Evolutionary conservation across 2,888 invertebrate genomes (phyloP), one percentile per base, ranked within the genome.

Genomic region (Drosophila bunnanda): DNA sequence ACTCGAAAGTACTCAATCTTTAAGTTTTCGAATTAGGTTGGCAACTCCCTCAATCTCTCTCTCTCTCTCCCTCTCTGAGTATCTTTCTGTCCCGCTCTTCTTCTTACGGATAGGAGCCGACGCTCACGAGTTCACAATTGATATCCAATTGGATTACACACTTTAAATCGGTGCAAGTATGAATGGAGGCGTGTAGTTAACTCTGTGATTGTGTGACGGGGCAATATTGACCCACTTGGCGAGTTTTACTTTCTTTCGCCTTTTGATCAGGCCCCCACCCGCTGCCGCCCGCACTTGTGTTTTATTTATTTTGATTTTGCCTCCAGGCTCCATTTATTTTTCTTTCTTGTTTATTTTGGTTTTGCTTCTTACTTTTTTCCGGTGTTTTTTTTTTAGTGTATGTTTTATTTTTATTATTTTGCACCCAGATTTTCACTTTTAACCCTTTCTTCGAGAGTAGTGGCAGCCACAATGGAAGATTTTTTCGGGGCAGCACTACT

Each of bases 231-330:
- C 83, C 83, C 83, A 83, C 80, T 83, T 83, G 83, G 61, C 83
- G 73, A 75, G 80, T 83, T 83, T 83, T 83, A 83, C 83, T 83
- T 83, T 83, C 83, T 88, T 83, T 88, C 54, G 88, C 66, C 82
- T 82, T 85, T 75, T 80, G 69, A 81, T 73, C 28, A 52, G 25
- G 13, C 9, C 15, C 39, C 25, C 44, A 2, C n/a, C 20, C 15
- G 13, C 28, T 30, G 17, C 22, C 43, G 25, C 36, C 65, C 58
- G 39, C 20, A 58, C 9, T 30, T 39, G 17, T 44, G 50, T 20
- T 54, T 46, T 57, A 10, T 56, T 54, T 20, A 32, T 15, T 32
- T 50, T 50, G 48, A 50, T 15, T 44, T 61, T 12, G 57, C 22
- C 62, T 34, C 13, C 53, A 53, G 20, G 50, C 46, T 52, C 52